These are phyloP conservation scores for Plebejus melissa DNA, from an alignment of 2,888 invertebrate species.

Conservation along the genomic window DNA sequence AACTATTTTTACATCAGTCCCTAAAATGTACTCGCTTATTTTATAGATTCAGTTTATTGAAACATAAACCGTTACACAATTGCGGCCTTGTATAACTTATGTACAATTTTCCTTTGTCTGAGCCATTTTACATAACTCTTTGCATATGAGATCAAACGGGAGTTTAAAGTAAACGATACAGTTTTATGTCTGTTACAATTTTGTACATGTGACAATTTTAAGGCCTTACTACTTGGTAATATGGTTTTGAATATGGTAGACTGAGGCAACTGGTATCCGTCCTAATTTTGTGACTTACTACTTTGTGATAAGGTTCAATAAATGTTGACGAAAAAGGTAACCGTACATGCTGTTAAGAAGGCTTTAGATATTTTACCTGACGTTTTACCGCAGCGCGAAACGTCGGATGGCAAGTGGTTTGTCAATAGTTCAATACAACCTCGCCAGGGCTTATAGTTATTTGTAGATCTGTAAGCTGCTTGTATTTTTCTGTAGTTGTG, in stretches of 20 bases:
- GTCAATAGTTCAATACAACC: constrained; percentile 53
- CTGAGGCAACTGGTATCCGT: neutral
- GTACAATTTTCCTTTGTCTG: constrained; percentile 21
- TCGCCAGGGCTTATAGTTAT: constrained; percentile 53
- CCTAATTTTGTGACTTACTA: neutral
- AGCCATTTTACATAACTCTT: constrained; percentile 4
- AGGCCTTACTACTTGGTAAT: constrained; percentile 28
- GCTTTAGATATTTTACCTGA: constrained; percentile 36
- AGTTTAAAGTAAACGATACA: neutral
- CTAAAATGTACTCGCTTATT: neutral
- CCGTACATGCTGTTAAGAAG: constrained; percentile 26
- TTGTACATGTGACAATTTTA: neutral
- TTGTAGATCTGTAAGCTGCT: constrained; percentile 31
- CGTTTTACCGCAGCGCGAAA: constrained; percentile 46
- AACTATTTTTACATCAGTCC: neutral
- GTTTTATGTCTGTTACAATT: neutral
- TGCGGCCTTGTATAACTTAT: neutral
- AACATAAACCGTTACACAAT: constrained; percentile 7
- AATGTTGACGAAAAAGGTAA: neutral
- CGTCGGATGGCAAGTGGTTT: constrained; percentile 52
- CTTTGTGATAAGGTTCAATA: constrained; percentile 30
- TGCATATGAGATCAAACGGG: neutral
- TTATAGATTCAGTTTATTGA: neutral
- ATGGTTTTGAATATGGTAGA: constrained; percentile 18
- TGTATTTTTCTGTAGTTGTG: neutral